Evolutionary conservation across 1,140 invertebrate genomes (phyloP), one percentile per base, ranked within the genome.

Genomic region (Nautilus pompilius): DNA sequence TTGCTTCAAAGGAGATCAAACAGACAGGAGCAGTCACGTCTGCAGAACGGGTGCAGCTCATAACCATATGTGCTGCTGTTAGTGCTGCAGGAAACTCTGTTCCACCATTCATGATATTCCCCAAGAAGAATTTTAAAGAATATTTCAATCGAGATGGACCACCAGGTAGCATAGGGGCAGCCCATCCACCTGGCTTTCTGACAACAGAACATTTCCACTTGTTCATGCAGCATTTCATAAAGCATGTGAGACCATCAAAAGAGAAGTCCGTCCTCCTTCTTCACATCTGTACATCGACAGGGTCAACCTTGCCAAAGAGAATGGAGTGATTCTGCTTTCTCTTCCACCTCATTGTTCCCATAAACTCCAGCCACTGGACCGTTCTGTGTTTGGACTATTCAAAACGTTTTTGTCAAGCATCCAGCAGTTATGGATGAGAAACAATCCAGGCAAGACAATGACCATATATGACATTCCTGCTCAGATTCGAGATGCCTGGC

Each of bases 371-470:
- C 59, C 59, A 8, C 59, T 61, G 10, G 46, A 61, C 29, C 24
- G 45, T 17, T 28, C 59, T 13, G 46, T 61, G 10, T 61, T 20
- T 54, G 45, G 59, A 5, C 59, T 48, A 15, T 32, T 61, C 48
- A 20, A 63, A 63, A 29, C 10, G 45, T 53, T 59, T 15, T 71
- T 61, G 48, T 67, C 53, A 54, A 53, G 29, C 34, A 56, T 58
- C 6, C 33, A 87, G 87, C n/a, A 88, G 70, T 59, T 83, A 81
- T 61, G 78, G 83, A 76, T 86, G 78, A 34, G 70, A 68, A 81
- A 59, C 56, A 69, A 86, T 64, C 76, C 80, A 22, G 80, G 82
- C 20, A 84, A 81, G 72, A 76, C 77, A 17, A 82, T 86, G 69
- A 74, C 76, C n/a, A 82, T 85, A 34, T 84, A 83, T 71, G 80